phyloP scores from a whole-genome alignment of 2,113 vertebrate species.

The Egretta garzetta region DNA sequence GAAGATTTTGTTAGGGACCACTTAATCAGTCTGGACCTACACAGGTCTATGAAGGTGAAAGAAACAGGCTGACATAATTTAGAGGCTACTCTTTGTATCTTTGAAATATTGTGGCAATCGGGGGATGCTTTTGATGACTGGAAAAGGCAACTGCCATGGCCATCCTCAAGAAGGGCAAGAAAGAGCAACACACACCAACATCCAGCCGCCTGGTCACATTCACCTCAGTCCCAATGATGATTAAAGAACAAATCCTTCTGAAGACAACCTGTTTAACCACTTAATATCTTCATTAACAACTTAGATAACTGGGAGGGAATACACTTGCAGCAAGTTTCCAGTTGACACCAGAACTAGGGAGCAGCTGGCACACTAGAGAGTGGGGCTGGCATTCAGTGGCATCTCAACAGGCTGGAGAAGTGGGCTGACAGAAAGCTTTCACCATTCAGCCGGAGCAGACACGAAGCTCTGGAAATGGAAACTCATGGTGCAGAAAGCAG shows the following conservation, averaged over 20 bases:
- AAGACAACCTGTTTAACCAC: neutral
- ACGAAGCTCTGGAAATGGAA: neutral
- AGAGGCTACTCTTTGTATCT: neutral
- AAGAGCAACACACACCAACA: neutral
- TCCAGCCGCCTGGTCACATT: neutral
- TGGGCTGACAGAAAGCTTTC: neutral
- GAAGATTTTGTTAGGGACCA: neutral
- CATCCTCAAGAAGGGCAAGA: neutral
- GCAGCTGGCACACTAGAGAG: neutral
- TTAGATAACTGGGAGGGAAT: neutral
- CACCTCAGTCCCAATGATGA: neutral
- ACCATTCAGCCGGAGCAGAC: neutral
- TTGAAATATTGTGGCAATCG: neutral
- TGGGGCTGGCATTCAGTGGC: accelerated
- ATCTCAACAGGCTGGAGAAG: neutral
- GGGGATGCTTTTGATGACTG: neutral
- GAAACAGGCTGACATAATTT: neutral
- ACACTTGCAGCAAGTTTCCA: neutral
- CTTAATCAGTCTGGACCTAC: neutral
- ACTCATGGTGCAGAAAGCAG: neutral
- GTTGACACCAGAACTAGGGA: neutral
- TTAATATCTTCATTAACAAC: neutral
- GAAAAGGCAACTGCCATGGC: neutral
- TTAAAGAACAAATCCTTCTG: neutral
- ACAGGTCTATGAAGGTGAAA: neutral